Evolutionary conservation across 2,797 vertebrate genomes (phyloP), one percentile per base, ranked within the genome.

Genomic region (Falco concolor): DNA sequence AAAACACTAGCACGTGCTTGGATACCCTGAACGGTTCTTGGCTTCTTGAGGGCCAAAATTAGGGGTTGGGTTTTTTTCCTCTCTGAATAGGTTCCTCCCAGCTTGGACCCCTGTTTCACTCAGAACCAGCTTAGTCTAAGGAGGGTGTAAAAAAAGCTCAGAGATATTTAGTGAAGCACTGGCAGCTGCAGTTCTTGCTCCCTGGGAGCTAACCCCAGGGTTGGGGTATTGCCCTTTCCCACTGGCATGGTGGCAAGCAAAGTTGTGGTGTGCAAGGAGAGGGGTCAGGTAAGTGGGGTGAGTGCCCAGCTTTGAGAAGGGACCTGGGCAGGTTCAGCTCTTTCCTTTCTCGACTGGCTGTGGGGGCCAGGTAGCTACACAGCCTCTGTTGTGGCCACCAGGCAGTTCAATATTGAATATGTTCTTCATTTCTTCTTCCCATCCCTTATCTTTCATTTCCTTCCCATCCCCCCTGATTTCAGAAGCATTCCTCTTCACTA

Each of bases 361-460:
- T 14, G 19, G 8, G 6, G 5, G 3, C 10, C 0, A 0, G 12
- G 47, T 67, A 20, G 12, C 57, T 50, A 42, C 0, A 1, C 5
- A 56, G 24, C 19, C 40, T 42, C 32, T 12, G 1, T 20, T 44
- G 65, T 56, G 67, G 38, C 44, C 32, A 77, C 23, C 16, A 56
- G 77, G 47, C 23, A 61, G 40, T n/a, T 80, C 15, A 28, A 13
- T 60, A 27, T 63, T 70, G 20, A 63, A 49, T 28, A 9, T 20
- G 18, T 49, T 76, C n/a, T 34, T 81, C 74, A 27, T 72, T 77
- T 70, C 5, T 61, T 64, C 19, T 47, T 70, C 18, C 27, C 20
- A 40, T 61, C 13, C 3, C 8, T 61, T 52, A 32, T 14, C 5
- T 42, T 44, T 57, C 5, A 5, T 4, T 18, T 38, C 38, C 38